Evolutionary conservation across 1,140 invertebrate species (phyloP), one percentile per base, ranked within the genome.

Genomic region (Hylaeus volcanicus): DNA sequence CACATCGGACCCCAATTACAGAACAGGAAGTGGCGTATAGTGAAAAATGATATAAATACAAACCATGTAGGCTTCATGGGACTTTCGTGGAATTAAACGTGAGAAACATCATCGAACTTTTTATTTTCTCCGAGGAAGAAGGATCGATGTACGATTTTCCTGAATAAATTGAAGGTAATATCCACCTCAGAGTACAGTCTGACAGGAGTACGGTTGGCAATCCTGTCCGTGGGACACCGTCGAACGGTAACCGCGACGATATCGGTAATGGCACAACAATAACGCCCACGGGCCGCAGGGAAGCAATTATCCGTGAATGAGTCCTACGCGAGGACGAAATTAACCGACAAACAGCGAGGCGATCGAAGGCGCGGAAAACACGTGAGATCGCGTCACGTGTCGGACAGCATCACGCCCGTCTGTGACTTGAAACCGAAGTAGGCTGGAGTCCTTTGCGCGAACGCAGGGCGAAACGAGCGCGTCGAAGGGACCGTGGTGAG

Each of bases 191-290:
- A 26, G 26, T 26, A 26, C 26, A 26, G 26, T 26, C 26, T 26
- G 26, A 26, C 26, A 26, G 26, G 26, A 26, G 26, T 26, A 26
- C 26, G 4, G 1, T 15, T 12, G 2, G n/a, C 1, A 39, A 2
- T 26, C 45, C 26, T 58, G 5, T 6, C 11, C 39, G 45, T 14
- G 15, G 68, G 1, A 53, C 58, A 53, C 15, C 43, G 37, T 77
- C 60, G 60, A 53, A 72, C 58, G 37, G 68, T 72, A 63, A 72
- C 56, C 26, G 51, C 68, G 45, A 72, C 68, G 68, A 63, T 78
- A 43, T 64, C 61, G 60, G 69, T 78, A 73, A 79, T 64, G 68
- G 41, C 53, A 56, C 61, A 56, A 79, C 70, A 79, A 79, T 79
- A 48, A 73, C 77, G 69, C 77, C 77, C 53, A 79, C 77, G 51